phyloP scores from a whole-genome alignment of 2,113 vertebrate genomes.

The Saimiri boliviensis region DNA sequence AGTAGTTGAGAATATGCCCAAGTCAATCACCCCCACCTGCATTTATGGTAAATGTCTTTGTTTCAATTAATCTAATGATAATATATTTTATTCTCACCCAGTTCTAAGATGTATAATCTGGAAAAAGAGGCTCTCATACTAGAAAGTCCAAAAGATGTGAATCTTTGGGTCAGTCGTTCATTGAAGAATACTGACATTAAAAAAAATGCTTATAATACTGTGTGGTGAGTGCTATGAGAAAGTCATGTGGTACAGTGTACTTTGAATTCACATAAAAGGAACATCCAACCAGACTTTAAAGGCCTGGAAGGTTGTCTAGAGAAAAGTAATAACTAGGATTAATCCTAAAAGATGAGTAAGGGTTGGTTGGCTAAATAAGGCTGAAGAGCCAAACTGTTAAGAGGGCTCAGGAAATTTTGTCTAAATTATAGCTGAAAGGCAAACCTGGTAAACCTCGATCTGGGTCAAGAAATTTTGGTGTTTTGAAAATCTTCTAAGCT shows the following conservation, averaged over 20 bases:
- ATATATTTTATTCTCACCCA: not conserved
- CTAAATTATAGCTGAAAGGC: not conserved
- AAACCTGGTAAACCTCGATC: not conserved
- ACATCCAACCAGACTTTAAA: not conserved
- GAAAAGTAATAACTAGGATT: not conserved
- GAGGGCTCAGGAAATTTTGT: not conserved
- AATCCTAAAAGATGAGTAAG: not conserved
- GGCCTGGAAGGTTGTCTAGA: not conserved
- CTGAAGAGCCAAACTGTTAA: not conserved
- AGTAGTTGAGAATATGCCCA: not conserved
- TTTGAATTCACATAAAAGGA: not conserved
- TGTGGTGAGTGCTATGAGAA: not conserved
- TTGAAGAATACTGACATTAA: not conserved
- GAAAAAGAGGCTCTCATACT: not conserved
- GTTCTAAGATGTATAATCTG: not conserved
- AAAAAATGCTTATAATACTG: not conserved
- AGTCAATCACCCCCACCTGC: not conserved
- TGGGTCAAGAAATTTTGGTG: not conserved
- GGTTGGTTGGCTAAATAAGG: not conserved
- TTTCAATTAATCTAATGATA: not conserved
- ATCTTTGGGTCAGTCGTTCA: not conserved
- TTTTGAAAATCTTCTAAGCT: not conserved
- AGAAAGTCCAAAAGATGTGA: not conserved
- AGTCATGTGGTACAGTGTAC: not conserved
- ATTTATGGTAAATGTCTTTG: not conserved